A percentile compares a stretch with the other conserved stretches of the same genome.
Evolutionary conservation across 2,113 vertebrate genomes (phyloP).

Genomic region (Corythoichthys intestinalis): DNA sequence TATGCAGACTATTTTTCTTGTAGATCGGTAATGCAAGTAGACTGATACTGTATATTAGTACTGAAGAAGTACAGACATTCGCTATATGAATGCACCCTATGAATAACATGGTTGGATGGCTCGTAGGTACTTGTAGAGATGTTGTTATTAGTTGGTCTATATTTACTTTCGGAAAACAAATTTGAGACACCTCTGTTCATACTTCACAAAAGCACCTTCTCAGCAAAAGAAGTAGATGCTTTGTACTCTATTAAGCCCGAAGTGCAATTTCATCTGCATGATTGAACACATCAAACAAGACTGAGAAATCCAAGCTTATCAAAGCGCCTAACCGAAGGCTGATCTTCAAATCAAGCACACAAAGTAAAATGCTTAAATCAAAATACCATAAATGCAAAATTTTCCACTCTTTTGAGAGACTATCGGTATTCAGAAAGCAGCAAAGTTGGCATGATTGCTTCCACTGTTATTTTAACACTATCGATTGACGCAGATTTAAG

Average conservation of each 20-base stretch:
- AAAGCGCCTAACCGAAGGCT: neutral
- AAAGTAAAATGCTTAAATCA: neutral
- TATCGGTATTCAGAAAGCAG: neutral
- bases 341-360: neutral
- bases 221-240: neutral
- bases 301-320: neutral
- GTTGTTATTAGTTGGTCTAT: too few species aligned
- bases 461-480: neutral
- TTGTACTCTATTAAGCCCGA: neutral
- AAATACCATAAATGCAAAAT: neutral
- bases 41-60: too few species aligned
- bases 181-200: too few species aligned
- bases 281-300: neutral
- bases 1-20: too few species aligned
- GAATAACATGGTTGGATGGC: too few species aligned
- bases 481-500: neutral
- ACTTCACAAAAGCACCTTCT: too few species aligned
- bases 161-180: too few species aligned
- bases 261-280: neutral
- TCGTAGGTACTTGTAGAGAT: too few species aligned
- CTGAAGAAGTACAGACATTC: too few species aligned
- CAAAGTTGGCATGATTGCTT: neutral
- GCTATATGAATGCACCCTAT: too few species aligned
- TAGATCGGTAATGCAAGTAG: too few species aligned
- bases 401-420: neutral